Evolutionary conservation across 2,113 vertebrate species (phyloP).

Genomic region (Xiphophorus maculatus): DNA sequence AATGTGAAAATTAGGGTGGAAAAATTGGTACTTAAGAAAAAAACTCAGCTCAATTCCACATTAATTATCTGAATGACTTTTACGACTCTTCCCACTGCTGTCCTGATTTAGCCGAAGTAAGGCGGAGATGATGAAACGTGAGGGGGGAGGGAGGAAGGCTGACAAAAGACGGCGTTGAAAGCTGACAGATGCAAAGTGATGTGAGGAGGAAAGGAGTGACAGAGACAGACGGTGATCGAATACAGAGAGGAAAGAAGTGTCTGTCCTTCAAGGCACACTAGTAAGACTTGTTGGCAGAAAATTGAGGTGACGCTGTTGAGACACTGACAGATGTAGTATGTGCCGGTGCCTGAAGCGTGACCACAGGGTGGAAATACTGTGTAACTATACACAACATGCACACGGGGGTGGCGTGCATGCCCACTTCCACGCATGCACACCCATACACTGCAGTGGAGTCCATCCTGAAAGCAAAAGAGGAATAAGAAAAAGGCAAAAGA

Average conservation of each 20-base stretch:
- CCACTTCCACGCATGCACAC: background rate
- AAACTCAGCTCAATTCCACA: constrained; percentile 29
- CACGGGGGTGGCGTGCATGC: background rate
- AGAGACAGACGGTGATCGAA: constrained; percentile 45
- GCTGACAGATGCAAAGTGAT: constrained; percentile 56
- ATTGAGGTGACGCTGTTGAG: constrained; percentile 67
- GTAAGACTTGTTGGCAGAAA: constrained; percentile 68
- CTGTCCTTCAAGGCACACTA: constrained; percentile 63
- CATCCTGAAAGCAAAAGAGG: constrained; percentile 41
- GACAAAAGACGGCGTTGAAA: constrained; percentile 53
- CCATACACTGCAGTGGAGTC: constrained; percentile 6
- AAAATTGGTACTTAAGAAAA: constrained; percentile 41
- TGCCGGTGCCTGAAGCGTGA: constrained; percentile 68
- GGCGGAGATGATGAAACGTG: constrained; percentile 40
- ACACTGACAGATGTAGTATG: constrained; percentile 74
- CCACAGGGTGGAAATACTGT: constrained; percentile 58
- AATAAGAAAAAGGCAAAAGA: constrained; percentile 35
- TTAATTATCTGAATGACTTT: constrained; percentile 22
- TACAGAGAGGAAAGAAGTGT: constrained; percentile 32
- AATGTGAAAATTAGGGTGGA: constrained; percentile 27
- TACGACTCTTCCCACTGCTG: background rate
- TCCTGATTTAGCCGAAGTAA: constrained; percentile 19
- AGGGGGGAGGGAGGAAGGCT: constrained; percentile 11
- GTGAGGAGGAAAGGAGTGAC: constrained; percentile 48
- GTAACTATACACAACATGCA: constrained; percentile 40